Base-by-base conservation (phyloP, 2,888 invertebrate species). In the Chrysolina americana region DNA sequence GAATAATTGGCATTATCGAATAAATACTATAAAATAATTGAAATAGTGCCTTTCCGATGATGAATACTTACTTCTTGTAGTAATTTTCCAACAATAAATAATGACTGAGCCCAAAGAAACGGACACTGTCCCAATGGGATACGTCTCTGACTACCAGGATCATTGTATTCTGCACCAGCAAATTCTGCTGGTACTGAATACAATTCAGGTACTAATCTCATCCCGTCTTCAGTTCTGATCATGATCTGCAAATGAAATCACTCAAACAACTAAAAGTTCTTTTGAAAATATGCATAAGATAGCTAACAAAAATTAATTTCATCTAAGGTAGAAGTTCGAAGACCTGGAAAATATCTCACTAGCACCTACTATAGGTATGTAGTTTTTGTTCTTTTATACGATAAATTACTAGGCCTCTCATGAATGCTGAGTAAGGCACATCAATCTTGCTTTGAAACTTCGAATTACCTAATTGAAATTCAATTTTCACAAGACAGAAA, bases 31-130 rank as follows among this genome's bases (percentile, higher is more conserved):
- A 8, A 36, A 36, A 3, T 36, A 36, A 28, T 3, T 28, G 8
- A 36, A 36, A 36, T 8, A 36, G 8, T 36, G 8, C 36, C 17
- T 62, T 44, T 19, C n/a, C 63, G 0, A 63, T 3, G 2, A 3
- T n/a, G 1, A 48, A 65, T 13, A 70, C 73, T 78, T 88, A 96
- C 97, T 91, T 98, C 98, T 89, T 96, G 95, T 23, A 99, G 90
- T 68, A 99, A 91, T 88, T 96, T 95, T 70, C 97, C 97, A 74
- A 99, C 90, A 84, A 99, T 97, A 86, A 98, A 99, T 68, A 99
- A 90, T 1, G 98, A 98, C 87, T 99, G 99, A 0, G 96, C 99
- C 99, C 99, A 99, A 87, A 98, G 92, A 87, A 98, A 98, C 0
- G 99, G 98, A 84, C 95, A 93, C 82, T 97, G 93, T 1, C 99